Conservation (phyloP, 2,113 vertebrate species). For the Oenanthe melanoleuca region DNA sequence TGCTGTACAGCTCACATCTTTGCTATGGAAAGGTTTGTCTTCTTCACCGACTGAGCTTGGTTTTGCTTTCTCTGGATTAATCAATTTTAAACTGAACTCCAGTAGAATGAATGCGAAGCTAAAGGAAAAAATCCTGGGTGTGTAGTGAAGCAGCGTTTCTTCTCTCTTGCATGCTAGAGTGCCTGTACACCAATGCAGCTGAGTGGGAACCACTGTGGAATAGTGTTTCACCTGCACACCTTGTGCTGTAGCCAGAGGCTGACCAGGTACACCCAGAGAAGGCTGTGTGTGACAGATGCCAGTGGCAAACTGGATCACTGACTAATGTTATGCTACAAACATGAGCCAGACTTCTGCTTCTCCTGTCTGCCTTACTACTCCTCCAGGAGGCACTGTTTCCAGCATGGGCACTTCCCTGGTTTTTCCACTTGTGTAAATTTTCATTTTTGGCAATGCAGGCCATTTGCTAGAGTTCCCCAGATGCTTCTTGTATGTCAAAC, state of each 20-base stretch:
- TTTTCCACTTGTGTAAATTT: not conserved
- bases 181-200: rapidly evolving
- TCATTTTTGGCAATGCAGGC: not conserved
- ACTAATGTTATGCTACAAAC: too few relatives aligned
- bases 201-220: not conserved
- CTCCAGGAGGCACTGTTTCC: not conserved
- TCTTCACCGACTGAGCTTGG: not conserved
- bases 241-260: not conserved
- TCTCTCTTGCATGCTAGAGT: rapidly evolving
- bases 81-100: not conserved
- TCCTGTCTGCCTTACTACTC: not conserved
- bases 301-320: not conserved
- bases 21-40: not conserved
- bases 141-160: not conserved
- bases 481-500: not conserved
- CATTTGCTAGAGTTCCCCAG: not conserved
- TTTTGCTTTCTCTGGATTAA: not conserved
- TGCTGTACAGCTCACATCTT: not conserved
- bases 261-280: rapidly evolving
- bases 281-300: rapidly evolving
- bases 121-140: not conserved
- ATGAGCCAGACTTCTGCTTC: rapidly evolving
- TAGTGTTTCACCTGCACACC: not conserved
- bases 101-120: not conserved
- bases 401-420: not conserved